Evolutionary conservation across 2,113 vertebrate genomes (phyloP), one percentile per base, ranked within the genome.

Genomic region (Alosa alosa): DNA sequence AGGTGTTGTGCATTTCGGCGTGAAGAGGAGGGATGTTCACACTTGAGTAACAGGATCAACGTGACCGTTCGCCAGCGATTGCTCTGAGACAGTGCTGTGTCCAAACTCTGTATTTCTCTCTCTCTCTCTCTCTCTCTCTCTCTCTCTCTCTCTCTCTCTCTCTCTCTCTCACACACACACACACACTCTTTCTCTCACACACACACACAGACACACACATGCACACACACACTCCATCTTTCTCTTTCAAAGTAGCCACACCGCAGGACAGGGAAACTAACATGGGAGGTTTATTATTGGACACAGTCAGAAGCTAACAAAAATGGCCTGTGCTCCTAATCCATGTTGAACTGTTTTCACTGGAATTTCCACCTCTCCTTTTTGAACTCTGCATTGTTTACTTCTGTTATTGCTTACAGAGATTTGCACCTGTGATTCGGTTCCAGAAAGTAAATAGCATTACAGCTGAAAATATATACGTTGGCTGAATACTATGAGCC

Each of bases 11-110:
- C 49, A 81, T 84, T 87, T 84, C 81, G 41, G 46, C 45, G 72
- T 85, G 60, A 88, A 90, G 89, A 83, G 57, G 84, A 86, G 50
- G n/a, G 49, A 88, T 50, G 88, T 87, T 87, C 83, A 88, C 86
- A 89, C 89, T 90, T 57, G 83, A 88, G 84, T 86, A 82, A 86
- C 55, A 84, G 86, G 85, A 90, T 88, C 81, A 90, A 87, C 72
- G 60, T 50, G 25, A 83, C 52, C 83, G 84, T 84, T 91, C 82
- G 82, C 45, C 82, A 81, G 81, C 49, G 85, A 88, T 89, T 50
- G 81, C 85, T 85, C 81, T 7, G 60, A 89, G 85, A 87, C 64
- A 44, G 68, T 2, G 4, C 8, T 44, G 83, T 84, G 46, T 81
- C 45, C 60, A 7, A 72, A n/a, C 72, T 85, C 31, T 78, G 10